phyloP scores from a whole-genome alignment of 2,797 vertebrate species.

The Falco rusticolus region DNA sequence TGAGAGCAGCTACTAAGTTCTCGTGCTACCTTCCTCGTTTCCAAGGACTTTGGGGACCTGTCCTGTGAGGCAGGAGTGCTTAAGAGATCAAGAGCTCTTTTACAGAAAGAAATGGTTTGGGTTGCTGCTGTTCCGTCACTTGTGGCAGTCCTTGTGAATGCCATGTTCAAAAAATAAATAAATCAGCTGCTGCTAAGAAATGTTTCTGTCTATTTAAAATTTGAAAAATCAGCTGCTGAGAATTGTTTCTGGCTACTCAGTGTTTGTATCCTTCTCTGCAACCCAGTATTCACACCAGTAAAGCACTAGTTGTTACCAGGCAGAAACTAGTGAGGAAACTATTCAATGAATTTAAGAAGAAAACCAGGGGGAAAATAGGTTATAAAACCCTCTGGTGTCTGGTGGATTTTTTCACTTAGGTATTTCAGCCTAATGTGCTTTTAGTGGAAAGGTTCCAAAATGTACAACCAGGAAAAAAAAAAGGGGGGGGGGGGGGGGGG shows the following conservation, averaged over 20 bases:
- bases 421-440: constrained; percentile 54
- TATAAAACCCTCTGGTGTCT: constrained; percentile 6
- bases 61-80: neutral
- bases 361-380: neutral
- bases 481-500: fast-evolving
- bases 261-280: neutral
- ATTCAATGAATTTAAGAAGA: constrained; percentile 1
- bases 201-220: neutral
- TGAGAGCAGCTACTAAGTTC: neutral
- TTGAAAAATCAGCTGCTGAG: neutral
- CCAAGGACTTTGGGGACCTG: neutral
- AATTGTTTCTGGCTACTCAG: neutral
- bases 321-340: neutral
- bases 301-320: neutral
- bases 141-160: neutral
- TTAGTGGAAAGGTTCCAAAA: constrained; percentile 77
- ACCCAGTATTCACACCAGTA: neutral
- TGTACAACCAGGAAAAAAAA: constrained; percentile 53
- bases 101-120: neutral
- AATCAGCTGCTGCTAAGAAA: neutral
- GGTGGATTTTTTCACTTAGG: constrained; percentile 36
- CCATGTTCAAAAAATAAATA: neutral
- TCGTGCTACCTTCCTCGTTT: neutral
- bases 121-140: neutral
- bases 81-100: neutral